Conservation (phyloP, 2,888 invertebrate genomes). For the Diarsia brunnea region DNA sequence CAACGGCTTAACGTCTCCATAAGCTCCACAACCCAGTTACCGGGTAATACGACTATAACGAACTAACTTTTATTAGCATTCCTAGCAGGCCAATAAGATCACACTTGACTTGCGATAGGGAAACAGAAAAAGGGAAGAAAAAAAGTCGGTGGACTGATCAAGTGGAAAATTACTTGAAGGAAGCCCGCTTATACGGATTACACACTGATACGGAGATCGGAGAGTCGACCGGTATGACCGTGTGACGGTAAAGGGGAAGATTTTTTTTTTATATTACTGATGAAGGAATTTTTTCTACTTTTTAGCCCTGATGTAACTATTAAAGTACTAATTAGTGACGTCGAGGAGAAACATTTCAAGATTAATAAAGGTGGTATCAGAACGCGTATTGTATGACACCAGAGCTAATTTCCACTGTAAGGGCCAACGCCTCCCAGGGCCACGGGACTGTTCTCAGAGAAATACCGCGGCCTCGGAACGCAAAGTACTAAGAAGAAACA, state of each 20-base stretch:
- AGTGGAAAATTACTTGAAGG: slow-evolving; percentile 86
- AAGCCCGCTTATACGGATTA: slow-evolving; percentile 72
- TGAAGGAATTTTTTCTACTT: background rate
- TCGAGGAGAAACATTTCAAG: no score
- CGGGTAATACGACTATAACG: slow-evolving; percentile 24
- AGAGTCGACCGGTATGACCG: slow-evolving; percentile 14
- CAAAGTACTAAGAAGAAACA: no score
- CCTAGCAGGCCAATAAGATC: slow-evolving; percentile 82
- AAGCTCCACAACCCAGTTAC: background rate
- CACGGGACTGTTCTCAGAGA: no score
- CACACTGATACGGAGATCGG: slow-evolving; percentile 61
- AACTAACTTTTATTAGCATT: slow-evolving; percentile 86
- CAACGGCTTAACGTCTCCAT: no score
- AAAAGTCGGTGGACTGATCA: slow-evolving; percentile 81
- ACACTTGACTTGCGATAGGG: slow-evolving; percentile 81
- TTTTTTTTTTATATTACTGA: background rate
- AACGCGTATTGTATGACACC: no score
- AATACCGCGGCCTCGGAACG: no score
- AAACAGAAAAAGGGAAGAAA: slow-evolving; percentile 72
- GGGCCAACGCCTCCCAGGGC: no score
- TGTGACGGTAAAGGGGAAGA: background rate
- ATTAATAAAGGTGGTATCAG: background rate
- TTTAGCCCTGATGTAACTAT: background rate
- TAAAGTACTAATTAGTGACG: no score
- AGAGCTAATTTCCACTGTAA: no score